phyloP scores from a whole-genome alignment of 2,113 vertebrate species.

The Neopipo cinnamomea region DNA sequence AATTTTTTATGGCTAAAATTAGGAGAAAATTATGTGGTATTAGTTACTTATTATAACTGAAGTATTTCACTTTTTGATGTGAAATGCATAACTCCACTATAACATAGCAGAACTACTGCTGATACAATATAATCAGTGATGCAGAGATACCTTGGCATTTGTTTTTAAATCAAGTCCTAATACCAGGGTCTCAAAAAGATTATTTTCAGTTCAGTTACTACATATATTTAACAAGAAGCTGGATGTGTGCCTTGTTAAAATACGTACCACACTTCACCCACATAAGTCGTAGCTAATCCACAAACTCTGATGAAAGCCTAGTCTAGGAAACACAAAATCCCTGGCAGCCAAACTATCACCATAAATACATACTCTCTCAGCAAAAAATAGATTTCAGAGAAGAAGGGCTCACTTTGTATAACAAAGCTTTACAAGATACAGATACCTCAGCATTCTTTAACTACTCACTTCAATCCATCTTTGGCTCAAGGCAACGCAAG shows the following conservation, averaged over 20 bases:
- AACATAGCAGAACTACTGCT: not conserved
- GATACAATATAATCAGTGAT: not conserved
- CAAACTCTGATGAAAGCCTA: not conserved
- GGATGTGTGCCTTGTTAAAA: not conserved
- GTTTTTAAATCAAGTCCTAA: not conserved
- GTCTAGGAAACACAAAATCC: not conserved
- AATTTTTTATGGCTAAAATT: not conserved
- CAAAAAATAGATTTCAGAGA: not conserved
- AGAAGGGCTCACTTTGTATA: not conserved
- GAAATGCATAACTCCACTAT: not conserved
- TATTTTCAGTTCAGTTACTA: not conserved
- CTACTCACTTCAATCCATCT: slow-evolving; percentile 87
- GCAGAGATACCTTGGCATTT: not conserved
- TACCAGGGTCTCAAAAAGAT: not conserved
- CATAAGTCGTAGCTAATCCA: not conserved
- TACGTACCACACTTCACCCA: not conserved
- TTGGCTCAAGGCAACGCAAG: slow-evolving; percentile 84
- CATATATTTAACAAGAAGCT: not conserved
- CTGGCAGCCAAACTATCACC: not conserved
- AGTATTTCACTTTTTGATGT: not conserved
- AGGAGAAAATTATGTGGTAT: not conserved
- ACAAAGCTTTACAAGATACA: not conserved
- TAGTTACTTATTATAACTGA: not conserved
- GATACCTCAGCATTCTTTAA: not conserved
- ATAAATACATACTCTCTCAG: not conserved